Percentiles rank a stretch among this genome's conserved stretches.
Conservation (phyloP, 2,888 invertebrate species). For the Aleiodes leptofemur region DNA sequence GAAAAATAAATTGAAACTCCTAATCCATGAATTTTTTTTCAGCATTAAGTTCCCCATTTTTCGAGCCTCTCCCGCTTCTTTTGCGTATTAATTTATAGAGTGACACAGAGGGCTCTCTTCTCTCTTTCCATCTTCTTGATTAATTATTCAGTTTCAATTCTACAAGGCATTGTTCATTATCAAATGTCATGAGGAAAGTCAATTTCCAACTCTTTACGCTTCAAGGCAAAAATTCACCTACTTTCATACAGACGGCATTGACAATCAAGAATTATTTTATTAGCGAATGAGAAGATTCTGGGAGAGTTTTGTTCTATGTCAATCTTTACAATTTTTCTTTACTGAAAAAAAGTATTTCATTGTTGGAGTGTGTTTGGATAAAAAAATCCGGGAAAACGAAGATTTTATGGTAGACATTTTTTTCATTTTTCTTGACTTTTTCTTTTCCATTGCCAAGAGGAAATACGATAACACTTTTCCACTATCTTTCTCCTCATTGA, state of each 20-base stretch:
- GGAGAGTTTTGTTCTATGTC: background rate
- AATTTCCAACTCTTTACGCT: background rate
- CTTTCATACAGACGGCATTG: conserved; percentile 4
- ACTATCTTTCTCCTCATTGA: conserved; percentile 23
- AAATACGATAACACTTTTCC: conserved; percentile 31
- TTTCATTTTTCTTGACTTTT: background rate
- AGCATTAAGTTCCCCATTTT: too few species aligned
- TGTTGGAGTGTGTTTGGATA: background rate
- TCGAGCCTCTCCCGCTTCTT: too few species aligned
- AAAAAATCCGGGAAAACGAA: background rate
- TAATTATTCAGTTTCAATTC: conserved; percentile 3
- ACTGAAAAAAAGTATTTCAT: too few species aligned
- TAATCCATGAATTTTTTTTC: too few species aligned
- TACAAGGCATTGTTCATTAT: background rate
- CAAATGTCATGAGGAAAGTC: conserved; percentile 3
- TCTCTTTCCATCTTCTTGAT: conserved; percentile 2
- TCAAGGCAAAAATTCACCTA: background rate
- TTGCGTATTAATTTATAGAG: too few species aligned
- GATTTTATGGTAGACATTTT: conserved; percentile 15
- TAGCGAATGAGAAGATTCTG: background rate
- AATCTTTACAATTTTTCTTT: too few species aligned
- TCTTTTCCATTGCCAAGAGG: conserved; percentile 18
- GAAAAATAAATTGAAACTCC: too few species aligned
- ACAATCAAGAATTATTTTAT: background rate
- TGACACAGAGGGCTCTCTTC: too few species aligned